Percentiles rank a stretch among this genome's conserved stretches.
Conservation (phyloP, 1,140 invertebrate species). For the Polypedilum vanderplanki region DNA sequence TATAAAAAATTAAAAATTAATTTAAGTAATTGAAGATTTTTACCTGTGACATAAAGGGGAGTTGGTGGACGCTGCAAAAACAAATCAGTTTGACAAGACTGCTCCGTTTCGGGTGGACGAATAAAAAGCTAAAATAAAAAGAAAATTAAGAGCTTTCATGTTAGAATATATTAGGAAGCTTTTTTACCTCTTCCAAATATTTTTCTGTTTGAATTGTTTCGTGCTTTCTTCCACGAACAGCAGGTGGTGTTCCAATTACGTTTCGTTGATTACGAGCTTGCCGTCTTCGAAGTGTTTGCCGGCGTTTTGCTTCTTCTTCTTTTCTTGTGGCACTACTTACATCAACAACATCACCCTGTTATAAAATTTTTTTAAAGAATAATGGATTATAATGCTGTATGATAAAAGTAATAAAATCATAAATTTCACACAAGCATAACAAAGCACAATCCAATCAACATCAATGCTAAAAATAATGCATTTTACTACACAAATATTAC, state of each 20-base stretch:
- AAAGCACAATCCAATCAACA: background rate
- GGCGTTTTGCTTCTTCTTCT: constrained; percentile 48
- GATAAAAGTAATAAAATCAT: constrained; percentile 32
- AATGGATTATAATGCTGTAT: background rate
- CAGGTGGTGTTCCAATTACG: constrained; percentile 58
- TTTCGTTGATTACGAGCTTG: constrained; percentile 44
- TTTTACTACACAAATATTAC: background rate
- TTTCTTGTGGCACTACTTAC: constrained; percentile 33
- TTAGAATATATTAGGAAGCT: background rate
- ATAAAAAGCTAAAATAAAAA: constrained; percentile 52
- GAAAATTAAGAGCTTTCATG: background rate
- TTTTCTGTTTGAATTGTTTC: constrained; percentile 79
- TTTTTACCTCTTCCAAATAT: constrained; percentile 72
- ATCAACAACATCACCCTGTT: too few species aligned
- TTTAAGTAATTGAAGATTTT: too few species aligned
- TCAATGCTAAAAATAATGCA: background rate
- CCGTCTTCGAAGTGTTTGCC: constrained; percentile 47
- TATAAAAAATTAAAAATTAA: background rate
- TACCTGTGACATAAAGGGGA: constrained; percentile 63
- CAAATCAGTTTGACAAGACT: constrained; percentile 77
- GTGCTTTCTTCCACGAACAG: constrained; percentile 69
- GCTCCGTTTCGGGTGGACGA: constrained; percentile 62
- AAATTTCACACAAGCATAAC: background rate
- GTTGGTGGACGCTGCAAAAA: constrained; percentile 69
- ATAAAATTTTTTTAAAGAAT: too few species aligned